Percentiles rank a stretch among this genome's conserved stretches.
These are phyloP conservation scores for Trichogramma dendrolimi DNA, from an alignment of 2,888 invertebrate genomes.

Conservation along the genomic window DNA sequence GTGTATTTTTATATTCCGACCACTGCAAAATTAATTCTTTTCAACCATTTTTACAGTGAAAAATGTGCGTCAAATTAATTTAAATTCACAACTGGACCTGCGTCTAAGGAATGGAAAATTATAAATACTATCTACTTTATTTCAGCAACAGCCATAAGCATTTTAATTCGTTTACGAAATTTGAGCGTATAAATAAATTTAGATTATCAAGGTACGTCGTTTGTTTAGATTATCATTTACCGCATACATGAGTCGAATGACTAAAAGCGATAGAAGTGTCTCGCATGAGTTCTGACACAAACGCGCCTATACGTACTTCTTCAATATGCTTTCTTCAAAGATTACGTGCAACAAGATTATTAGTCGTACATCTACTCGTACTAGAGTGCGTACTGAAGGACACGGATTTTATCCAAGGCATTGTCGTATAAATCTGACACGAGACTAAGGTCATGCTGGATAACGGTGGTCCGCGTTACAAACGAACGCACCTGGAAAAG, in stretches of 20 bases:
- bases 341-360: constrained; percentile 27
- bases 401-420: constrained; percentile 93
- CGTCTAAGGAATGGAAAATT: too few relatives aligned
- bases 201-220: too few relatives aligned
- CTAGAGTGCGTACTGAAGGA: constrained; percentile 93
- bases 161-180: neutral
- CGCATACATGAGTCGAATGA: too few relatives aligned
- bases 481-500: constrained; percentile 81
- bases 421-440: constrained; percentile 93
- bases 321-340: constrained; percentile 21
- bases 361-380: constrained; percentile 76
- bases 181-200: constrained; percentile 21
- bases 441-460: constrained; percentile 98
- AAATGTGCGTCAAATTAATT: too few relatives aligned
- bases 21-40: too few relatives aligned
- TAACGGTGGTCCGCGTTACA: constrained; percentile 82
- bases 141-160: neutral
- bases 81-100: too few relatives aligned
- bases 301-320: constrained; percentile 4
- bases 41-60: too few relatives aligned
- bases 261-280: too few relatives aligned
- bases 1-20: too few relatives aligned
- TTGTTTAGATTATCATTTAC: constrained; percentile 25
- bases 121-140: too few relatives aligned
- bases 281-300: constrained; percentile 24